Evolutionary conservation across 2,797 vertebrate genomes (phyloP), one percentile per base, ranked within the genome.

Genomic region (Darevskia mixta): DNA sequence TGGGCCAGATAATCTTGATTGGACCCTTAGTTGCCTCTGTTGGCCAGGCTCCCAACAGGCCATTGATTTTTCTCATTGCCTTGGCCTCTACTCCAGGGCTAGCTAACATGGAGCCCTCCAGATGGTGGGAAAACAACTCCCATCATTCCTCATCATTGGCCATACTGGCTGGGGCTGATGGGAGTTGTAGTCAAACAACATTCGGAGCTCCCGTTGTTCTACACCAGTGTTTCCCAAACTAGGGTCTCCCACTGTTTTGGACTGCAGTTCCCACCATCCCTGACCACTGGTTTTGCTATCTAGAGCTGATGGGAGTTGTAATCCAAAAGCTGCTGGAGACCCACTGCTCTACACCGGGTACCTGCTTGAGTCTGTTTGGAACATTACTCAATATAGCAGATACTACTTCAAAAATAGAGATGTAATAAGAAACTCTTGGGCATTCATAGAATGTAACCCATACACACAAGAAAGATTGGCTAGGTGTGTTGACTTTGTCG

Each of bases 391-490:
- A 25, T 58, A 27, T 18, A 3, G 25, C 67, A 18, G n/a, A 38
- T 86, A 35, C 25, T 20, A 61, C 66, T 35, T 4, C 15, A 18
- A 23, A 80, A 79, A 81, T 77, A 90, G 84, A 23, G 1, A 79
- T 64, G 35, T 83, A 4, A 20, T 9, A 82, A 58, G 0, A 79
- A 91, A 3, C 20, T 79, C 69, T 45, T 3, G 43, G 45, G 55
- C 84, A 90, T 90, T 67, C 67, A 20, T 80, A 73, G 15, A 64
- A 82, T 86, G 73, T 94, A 18, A 41, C 88, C 79, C 64, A 89
- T 88, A 87, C 76, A 61, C n/a, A 43, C 43, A 89, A 66, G 25
- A 15, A 88, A 77, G 20, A 2, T 72, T 75, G n/a, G 86, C 23
- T 20, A 27, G 82, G 87, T 23, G 23, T 2, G 32, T 17, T 67